Conservation (phyloP, 2,888 invertebrate genomes). For the Malacosoma neustria region DNA sequence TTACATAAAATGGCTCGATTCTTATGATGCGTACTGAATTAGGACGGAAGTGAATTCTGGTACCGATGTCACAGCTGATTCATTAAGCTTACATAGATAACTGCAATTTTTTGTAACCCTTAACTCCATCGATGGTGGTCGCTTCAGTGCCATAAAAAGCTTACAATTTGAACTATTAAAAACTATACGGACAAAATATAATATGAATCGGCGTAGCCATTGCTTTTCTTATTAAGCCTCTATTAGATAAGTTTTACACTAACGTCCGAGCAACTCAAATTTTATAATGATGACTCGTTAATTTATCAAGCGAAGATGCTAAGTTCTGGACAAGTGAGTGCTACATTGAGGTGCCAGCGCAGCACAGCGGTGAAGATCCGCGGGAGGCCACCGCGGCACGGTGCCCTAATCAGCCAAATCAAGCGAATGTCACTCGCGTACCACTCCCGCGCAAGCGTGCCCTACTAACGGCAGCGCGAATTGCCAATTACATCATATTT, state of each 20-base stretch:
- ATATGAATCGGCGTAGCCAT: constrained; percentile 72
- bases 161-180: constrained; percentile 70
- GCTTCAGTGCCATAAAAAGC: constrained; percentile 62
- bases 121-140: constrained; percentile 38
- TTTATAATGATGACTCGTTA: constrained; percentile 23
- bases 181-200: constrained; percentile 71
- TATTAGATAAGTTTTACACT: constrained; percentile 61
- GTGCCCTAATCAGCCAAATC: constrained; percentile 37
- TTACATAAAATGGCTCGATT: constrained; percentile 75
- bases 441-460: constrained; percentile 40
- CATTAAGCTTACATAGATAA: constrained; percentile 69
- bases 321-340: constrained; percentile 27
- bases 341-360: constrained; percentile 33
- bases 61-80: constrained; percentile 72
- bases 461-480: constrained; percentile 17
- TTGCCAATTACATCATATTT: constrained; percentile 26
- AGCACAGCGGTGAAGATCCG: constrained; percentile 30
- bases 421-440: constrained; percentile 43
- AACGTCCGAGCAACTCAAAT: constrained; percentile 50
- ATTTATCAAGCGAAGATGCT: constrained; percentile 18
- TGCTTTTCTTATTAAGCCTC: constrained; percentile 58
- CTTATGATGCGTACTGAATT: constrained; percentile 72
- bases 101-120: constrained; percentile 59
- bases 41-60: constrained; percentile 75
- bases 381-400: constrained; percentile 15